Conservation (phyloP, 1,140 invertebrate species). For the Philaenus spumarius region DNA sequence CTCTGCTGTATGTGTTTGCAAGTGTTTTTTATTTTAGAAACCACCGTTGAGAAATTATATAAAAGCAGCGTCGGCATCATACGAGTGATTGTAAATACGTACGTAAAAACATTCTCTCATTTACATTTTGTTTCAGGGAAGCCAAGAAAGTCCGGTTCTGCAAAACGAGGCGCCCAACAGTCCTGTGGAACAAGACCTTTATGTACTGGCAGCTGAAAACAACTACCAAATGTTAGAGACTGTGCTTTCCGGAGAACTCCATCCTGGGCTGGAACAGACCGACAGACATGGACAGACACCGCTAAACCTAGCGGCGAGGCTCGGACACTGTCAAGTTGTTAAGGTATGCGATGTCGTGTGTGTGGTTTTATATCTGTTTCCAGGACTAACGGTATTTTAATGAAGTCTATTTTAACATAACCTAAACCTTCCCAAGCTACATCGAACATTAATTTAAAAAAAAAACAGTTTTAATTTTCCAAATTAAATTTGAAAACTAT, state of each 20-base stretch:
- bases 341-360: slow-evolving; percentile 42
- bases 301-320: slow-evolving; percentile 72
- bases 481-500: background rate
- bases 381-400: too few species aligned
- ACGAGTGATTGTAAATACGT: too few species aligned
- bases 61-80: too few species aligned
- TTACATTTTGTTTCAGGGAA: too few species aligned
- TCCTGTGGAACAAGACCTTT: slow-evolving; percentile 41
- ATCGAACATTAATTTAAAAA: background rate
- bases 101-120: too few species aligned
- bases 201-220: slow-evolving; percentile 68
- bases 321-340: slow-evolving; percentile 69
- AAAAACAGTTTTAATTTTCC: background rate
- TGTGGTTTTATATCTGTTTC: slow-evolving; percentile 22
- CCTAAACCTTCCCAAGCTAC: too few species aligned
- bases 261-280: slow-evolving; percentile 51
- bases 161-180: background rate
- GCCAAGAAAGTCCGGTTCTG: too few species aligned
- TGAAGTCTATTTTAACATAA: background rate
- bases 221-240: slow-evolving; percentile 55
- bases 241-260: slow-evolving; percentile 50
- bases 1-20: too few species aligned
- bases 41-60: too few species aligned
- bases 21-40: too few species aligned
- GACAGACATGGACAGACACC: slow-evolving; percentile 76